phyloP scores from a whole-genome alignment of 1,140 invertebrate genomes.

The Platyura marginata region DNA sequence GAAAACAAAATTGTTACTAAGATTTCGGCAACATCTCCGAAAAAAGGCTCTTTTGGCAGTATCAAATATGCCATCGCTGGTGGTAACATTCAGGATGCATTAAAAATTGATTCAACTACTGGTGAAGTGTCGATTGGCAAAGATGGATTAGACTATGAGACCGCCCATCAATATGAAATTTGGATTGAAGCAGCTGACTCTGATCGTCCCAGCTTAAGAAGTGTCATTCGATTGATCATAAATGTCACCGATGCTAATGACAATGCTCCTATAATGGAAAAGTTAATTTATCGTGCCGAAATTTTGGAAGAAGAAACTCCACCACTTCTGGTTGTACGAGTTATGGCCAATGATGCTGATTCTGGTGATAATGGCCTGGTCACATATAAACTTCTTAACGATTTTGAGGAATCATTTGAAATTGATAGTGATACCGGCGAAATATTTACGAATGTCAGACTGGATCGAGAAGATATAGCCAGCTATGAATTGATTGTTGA shows the following conservation, averaged over 20 bases:
- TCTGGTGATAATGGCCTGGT: slow-evolving; percentile 72
- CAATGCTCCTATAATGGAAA: slow-evolving; percentile 68
- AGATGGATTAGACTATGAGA: slow-evolving; percentile 76
- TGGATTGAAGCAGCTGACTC: slow-evolving; percentile 85
- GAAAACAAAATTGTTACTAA: slow-evolving; percentile 53
- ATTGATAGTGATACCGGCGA: slow-evolving; percentile 66
- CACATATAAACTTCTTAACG: slow-evolving; percentile 53
- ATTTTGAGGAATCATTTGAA: slow-evolving; percentile 59
- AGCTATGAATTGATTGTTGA: slow-evolving; percentile 69
- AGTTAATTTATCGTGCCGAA: slow-evolving; percentile 60
- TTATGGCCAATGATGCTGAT: slow-evolving; percentile 72
- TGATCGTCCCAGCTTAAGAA: slow-evolving; percentile 58
- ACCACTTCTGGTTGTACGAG: slow-evolving; percentile 52
- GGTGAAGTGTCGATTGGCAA: slow-evolving; percentile 62
- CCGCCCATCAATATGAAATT: slow-evolving; percentile 62
- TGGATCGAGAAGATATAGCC: slow-evolving; percentile 78
- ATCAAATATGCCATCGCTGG: slow-evolving; percentile 74
- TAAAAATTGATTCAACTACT: slow-evolving; percentile 56
- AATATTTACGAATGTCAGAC: slow-evolving; percentile 62
- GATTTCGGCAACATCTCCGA: slow-evolving; percentile 51
- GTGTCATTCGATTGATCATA: slow-evolving; percentile 55
- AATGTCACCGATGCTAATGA: slow-evolving; percentile 86
- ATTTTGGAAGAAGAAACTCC: slow-evolving; percentile 73
- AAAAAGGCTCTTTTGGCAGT: slow-evolving; percentile 42
- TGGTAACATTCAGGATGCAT: slow-evolving; percentile 72